phyloP scores from a whole-genome alignment of 2,113 vertebrate species.

The Pogonocichla stellata region DNA sequence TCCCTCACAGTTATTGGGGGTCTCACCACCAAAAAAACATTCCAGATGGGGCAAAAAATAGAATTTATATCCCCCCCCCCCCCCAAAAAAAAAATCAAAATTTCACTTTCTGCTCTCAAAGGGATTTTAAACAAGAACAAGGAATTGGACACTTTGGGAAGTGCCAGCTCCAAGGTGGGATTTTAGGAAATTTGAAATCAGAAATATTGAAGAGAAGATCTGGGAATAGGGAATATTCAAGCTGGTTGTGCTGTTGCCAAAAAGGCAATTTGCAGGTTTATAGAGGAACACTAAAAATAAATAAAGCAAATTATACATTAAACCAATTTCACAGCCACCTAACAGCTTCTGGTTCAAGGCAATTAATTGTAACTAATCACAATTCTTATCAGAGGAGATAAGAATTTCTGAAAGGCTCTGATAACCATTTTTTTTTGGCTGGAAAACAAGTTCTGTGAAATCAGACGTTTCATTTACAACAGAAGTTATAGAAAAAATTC shows the following conservation, averaged over 20 bases:
- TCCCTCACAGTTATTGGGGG: too few species aligned
- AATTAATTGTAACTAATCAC: background rate
- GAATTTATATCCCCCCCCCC: too few species aligned
- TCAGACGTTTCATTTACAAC: background rate
- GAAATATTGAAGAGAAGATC: background rate
- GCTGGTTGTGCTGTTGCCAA: too few species aligned
- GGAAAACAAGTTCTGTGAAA: background rate
- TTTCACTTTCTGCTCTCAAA: background rate
- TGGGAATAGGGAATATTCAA: background rate
- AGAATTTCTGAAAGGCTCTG: background rate
- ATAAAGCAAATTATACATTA: background rate
- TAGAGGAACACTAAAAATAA: background rate
- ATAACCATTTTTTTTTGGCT: accelerated
- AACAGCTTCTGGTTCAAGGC: background rate
- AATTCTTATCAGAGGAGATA: background rate
- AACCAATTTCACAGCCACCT: background rate
- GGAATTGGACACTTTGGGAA: background rate
- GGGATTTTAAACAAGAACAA: background rate
- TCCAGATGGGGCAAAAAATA: too few species aligned
- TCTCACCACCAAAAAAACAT: too few species aligned
- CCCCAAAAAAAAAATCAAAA: background rate
- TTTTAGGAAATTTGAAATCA: background rate
- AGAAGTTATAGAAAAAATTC: background rate
- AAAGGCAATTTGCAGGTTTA: background rate
- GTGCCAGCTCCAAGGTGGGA: background rate